phyloP scores from a whole-genome alignment of 1,140 invertebrate genomes.

The Steinernema khuongi region DNA sequence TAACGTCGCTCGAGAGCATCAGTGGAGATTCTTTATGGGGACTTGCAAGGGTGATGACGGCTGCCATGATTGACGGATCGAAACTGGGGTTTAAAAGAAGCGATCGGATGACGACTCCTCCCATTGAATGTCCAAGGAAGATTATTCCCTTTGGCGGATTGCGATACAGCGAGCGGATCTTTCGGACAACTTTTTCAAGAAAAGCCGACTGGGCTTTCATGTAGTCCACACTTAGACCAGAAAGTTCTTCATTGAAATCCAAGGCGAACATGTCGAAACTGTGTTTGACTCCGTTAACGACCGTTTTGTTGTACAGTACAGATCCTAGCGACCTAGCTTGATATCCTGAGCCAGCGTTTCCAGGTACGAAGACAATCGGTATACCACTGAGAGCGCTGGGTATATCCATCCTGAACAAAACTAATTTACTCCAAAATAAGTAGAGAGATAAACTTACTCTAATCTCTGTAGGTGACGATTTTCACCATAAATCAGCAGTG shows the following conservation, averaged over 20 bases:
- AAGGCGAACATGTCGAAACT: conserved; percentile 47
- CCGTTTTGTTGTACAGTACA: conserved; percentile 46
- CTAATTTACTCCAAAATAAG: conserved; percentile 11
- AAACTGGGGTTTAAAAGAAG: conserved; percentile 19
- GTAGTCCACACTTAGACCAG: conserved; percentile 39
- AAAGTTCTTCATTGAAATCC: conserved; percentile 47
- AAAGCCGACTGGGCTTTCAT: conserved; percentile 35
- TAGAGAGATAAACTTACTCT: conserved; percentile 27
- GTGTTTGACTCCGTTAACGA: conserved; percentile 31
- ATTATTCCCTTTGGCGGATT: conserved; percentile 33
- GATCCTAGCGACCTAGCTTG: conserved; percentile 48
- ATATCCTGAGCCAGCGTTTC: conserved; percentile 47
- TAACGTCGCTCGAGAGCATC: conserved; percentile 20
- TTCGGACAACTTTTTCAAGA: conserved; percentile 28
- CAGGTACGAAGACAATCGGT: conserved; percentile 46
- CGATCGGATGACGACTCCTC: conserved; percentile 42
- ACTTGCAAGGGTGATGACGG: conserved; percentile 39
- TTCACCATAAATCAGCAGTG: conserved; percentile 43
- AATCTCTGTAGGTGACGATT: conserved; percentile 34
- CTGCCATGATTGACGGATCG: conserved; percentile 21
- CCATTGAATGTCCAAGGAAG: conserved; percentile 47
- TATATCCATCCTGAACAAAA: conserved; percentile 28
- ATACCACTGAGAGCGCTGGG: conserved; percentile 30
- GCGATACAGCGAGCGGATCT: conserved; percentile 33
- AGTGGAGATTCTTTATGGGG: conserved; percentile 43